Percentiles rank a stretch among this genome's conserved stretches.
Conservation (phyloP, 2,888 invertebrate species). For the Isotomurus palustris region DNA sequence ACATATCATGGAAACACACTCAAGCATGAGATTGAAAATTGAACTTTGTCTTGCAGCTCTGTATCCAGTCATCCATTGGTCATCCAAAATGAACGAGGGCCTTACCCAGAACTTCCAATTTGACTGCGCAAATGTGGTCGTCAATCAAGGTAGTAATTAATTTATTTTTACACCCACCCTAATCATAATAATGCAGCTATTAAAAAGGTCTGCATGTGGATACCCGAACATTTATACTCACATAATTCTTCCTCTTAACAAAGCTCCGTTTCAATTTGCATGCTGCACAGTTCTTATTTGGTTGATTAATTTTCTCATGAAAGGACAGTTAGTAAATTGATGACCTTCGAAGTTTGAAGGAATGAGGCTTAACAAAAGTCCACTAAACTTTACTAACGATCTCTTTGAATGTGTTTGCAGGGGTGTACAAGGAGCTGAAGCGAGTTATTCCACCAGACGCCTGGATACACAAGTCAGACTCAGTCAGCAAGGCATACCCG, state of each 20-base stretch:
- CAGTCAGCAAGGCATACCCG: background rate
- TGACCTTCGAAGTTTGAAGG: too few relatives aligned
- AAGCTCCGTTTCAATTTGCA: too few relatives aligned
- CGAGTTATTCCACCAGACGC: constrained; percentile 49
- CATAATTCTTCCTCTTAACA: too few relatives aligned
- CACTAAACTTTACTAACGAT: background rate
- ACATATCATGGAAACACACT: too few relatives aligned
- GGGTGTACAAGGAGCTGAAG: constrained; percentile 49
- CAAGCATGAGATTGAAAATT: too few relatives aligned
- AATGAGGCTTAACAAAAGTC: too few relatives aligned
- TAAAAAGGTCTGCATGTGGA: background rate
- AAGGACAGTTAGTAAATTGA: too few relatives aligned
- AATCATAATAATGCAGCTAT: too few relatives aligned
- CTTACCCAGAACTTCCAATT: constrained; percentile 23
- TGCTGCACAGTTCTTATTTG: too few relatives aligned
- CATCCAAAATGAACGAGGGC: constrained; percentile 31
- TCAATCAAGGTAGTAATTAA: constrained; percentile 29
- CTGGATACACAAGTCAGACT: constrained; percentile 38
- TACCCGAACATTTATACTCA: too few relatives aligned
- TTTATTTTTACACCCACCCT: background rate
- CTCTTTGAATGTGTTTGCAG: constrained; percentile 39
- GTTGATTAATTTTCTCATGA: too few relatives aligned
- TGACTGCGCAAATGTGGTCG: constrained; percentile 12
- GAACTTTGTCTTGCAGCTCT: constrained; percentile 48
- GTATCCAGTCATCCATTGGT: constrained; percentile 49